Percentiles rank a stretch among this genome's conserved stretches.
These are phyloP conservation scores for Odontophorus gujanensis DNA, from an alignment of 2,113 vertebrate species.

Conservation along the genomic window DNA sequence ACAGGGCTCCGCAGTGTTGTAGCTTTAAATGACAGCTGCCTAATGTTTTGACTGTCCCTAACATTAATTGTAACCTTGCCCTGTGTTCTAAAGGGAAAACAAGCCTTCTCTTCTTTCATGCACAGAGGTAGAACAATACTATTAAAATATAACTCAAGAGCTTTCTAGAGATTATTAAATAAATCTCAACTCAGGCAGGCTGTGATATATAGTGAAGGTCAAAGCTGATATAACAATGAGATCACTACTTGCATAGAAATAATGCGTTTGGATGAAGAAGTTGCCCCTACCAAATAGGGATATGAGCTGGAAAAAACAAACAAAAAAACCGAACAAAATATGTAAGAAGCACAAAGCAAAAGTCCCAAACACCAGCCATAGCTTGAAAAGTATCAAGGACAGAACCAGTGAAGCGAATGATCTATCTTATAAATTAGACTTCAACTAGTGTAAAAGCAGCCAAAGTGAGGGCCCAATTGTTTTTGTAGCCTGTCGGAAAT, in stretches of 20 bases:
- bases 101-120: conserved; percentile 1
- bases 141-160: conserved; percentile 43
- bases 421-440: conserved; percentile 79
- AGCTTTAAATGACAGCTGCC: neutral
- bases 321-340: neutral
- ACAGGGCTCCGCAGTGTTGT: neutral
- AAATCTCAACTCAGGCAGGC: conserved; percentile 15
- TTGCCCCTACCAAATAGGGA: neutral
- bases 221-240: conserved; percentile 27
- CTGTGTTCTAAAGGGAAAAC: conserved; percentile 1
- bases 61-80: neutral
- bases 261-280: conserved; percentile 28
- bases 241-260: conserved; percentile 16
- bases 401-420: conserved; percentile 68
- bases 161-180: conserved; percentile 39
- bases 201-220: conserved; percentile 49
- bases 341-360: conserved; percentile 15
- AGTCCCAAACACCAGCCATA: conserved; percentile 55
- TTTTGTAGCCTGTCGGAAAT: conserved; percentile 75
- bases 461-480: conserved; percentile 69
- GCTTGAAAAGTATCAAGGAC: conserved; percentile 50
- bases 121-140: conserved; percentile 34
- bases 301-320: neutral
- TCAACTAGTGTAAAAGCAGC: conserved; percentile 72
- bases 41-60: neutral